phyloP scores from a whole-genome alignment of 2,113 vertebrate species.

The Trichomycterus rosablanca region DNA sequence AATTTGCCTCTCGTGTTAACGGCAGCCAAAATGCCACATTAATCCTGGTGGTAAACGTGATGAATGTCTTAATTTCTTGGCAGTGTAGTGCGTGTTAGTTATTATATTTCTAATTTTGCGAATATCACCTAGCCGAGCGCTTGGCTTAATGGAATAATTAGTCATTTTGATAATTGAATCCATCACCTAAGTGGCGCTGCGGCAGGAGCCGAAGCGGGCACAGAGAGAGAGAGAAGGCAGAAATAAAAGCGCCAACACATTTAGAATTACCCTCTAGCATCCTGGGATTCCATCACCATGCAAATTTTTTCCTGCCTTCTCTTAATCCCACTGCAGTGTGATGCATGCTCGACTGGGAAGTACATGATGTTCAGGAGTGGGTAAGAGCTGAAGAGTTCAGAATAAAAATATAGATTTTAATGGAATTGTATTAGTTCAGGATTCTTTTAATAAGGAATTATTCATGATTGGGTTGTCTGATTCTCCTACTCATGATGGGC shows the following conservation, averaged over 20 bases:
- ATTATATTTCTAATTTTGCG: constrained; percentile 95
- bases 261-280: not conserved
- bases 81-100: constrained; percentile 90
- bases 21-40: constrained; percentile 94
- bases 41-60: constrained; percentile 93
- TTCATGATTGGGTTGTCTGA: no score
- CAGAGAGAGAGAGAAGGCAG: constrained; percentile 41
- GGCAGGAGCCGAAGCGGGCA: constrained; percentile 51
- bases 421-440: no score
- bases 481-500: no score
- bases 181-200: constrained; percentile 79
- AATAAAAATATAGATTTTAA: no score
- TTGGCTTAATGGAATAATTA: constrained; percentile 96
- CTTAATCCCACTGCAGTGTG: not conserved
- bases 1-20: constrained; percentile 94
- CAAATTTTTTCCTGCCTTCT: not conserved
- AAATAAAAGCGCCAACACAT: not conserved
- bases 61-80: constrained; percentile 96
- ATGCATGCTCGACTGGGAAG: not conserved
- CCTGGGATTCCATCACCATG: not conserved
- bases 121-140: constrained; percentile 88
- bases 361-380: no score
- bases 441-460: no score
- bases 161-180: constrained; percentile 98
- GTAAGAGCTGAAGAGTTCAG: no score